These are phyloP conservation scores for Ramazzottius varieornatus DNA, from an alignment of 2,888 invertebrate genomes.

Conservation along the genomic window DNA sequence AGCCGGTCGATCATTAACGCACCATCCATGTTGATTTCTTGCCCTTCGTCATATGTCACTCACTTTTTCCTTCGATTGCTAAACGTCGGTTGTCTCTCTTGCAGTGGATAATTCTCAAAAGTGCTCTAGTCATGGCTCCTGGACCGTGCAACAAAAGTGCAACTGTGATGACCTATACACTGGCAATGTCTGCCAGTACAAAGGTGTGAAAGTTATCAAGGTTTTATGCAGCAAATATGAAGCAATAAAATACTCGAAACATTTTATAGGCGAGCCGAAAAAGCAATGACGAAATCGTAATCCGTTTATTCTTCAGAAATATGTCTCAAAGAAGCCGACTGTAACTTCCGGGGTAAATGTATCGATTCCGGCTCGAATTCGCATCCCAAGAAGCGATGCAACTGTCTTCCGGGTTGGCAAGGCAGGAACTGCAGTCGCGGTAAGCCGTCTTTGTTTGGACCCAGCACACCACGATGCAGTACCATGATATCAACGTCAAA, in stretches of 20 bases:
- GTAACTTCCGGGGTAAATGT: slow-evolving; percentile 34
- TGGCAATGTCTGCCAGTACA: slow-evolving; percentile 56
- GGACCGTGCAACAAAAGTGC: slow-evolving; percentile 13
- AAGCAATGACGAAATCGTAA: not conserved
- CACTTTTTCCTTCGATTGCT: not conserved
- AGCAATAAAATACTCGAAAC: too few relatives aligned
- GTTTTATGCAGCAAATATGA: too few relatives aligned
- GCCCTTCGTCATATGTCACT: too few relatives aligned
- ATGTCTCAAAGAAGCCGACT: slow-evolving; percentile 55
- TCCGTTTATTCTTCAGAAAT: slow-evolving; percentile 35
- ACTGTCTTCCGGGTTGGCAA: not conserved
- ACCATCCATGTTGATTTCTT: too few relatives aligned
- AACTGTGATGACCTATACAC: slow-evolving; percentile 34
- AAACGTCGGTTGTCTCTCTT: not conserved
- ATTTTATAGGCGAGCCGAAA: too few relatives aligned
- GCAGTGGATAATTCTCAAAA: not conserved
- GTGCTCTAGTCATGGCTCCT: not conserved
- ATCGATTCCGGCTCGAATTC: slow-evolving; percentile 1
- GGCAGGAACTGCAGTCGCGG: not conserved
- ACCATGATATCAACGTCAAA: too few relatives aligned
- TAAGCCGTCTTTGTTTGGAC: too few relatives aligned
- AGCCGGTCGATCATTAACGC: too few relatives aligned
- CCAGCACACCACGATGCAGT: too few relatives aligned
- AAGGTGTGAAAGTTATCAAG: slow-evolving; percentile 17
- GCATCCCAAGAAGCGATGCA: not conserved